Conservation (phyloP, 2,888 invertebrate species). For the Apamea sordens region DNA sequence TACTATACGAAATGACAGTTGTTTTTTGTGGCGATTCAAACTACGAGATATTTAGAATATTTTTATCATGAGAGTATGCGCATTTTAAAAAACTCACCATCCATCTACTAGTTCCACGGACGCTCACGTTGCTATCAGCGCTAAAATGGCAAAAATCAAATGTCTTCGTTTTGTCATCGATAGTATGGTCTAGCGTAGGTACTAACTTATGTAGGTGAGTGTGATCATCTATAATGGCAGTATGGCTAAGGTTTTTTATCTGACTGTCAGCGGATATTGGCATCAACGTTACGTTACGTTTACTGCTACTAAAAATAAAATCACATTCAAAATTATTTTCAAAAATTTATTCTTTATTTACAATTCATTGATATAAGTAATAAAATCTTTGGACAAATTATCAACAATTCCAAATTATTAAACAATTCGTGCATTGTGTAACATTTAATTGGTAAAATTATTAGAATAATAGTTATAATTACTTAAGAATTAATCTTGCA, state of each 20-base stretch:
- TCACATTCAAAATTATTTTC: slow-evolving; percentile 37
- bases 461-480: background rate
- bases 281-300: background rate
- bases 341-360: slow-evolving; percentile 63
- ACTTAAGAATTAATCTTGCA: slow-evolving; percentile 13
- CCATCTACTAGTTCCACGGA: no score
- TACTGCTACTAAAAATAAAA: slow-evolving; percentile 34
- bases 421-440: slow-evolving; percentile 48
- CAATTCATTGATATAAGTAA: slow-evolving; percentile 56
- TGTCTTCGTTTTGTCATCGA: no score
- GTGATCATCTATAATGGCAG: background rate
- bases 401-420: slow-evolving; percentile 42
- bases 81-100: no score
- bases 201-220: no score
- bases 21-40: no score
- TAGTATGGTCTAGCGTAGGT: no score
- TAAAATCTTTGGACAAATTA: slow-evolving; percentile 61
- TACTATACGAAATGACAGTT: no score
- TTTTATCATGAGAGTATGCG: no score
- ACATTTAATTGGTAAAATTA: slow-evolving; percentile 17
- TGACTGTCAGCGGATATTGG: background rate
- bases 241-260: background rate
- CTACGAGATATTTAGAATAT: no score
- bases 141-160: no score
- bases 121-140: no score